These are phyloP conservation scores for Drosophila bifasciata DNA, from an alignment of 1,140 invertebrate species.

Conservation along the genomic window DNA sequence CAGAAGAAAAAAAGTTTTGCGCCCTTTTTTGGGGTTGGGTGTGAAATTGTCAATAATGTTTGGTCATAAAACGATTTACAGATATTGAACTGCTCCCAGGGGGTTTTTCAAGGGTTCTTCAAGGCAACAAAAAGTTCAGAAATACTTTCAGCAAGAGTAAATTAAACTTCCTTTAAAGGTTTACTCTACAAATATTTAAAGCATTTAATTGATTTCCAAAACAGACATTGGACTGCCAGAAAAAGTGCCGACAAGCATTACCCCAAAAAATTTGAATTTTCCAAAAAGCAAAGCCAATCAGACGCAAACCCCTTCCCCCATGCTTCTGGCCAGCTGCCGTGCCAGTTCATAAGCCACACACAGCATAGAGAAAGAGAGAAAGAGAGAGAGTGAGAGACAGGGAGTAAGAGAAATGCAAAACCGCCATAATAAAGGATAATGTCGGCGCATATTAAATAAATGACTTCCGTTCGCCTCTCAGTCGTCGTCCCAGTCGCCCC, in stretches of 20 bases:
- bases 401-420: constrained; percentile 66
- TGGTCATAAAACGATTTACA: constrained; percentile 58
- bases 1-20: constrained; percentile 45
- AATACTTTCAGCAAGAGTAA: not conserved
- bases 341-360: constrained; percentile 74
- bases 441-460: constrained; percentile 82
- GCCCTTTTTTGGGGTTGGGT: constrained; percentile 18
- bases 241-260: constrained; percentile 54
- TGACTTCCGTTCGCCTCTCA: constrained; percentile 67
- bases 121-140: not conserved
- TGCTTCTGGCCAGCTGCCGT: constrained; percentile 39
- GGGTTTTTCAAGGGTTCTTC: no score
- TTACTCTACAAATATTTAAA: constrained; percentile 39
- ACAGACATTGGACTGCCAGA: constrained; percentile 17
- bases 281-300: constrained; percentile 39
- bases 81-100: constrained; percentile 65
- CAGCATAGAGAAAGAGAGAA: no score
- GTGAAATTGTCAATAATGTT: constrained; percentile 56
- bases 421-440: constrained; percentile 82
- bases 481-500: not conserved
- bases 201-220: constrained; percentile 67
- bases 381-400: no score
- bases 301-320: constrained; percentile 1
- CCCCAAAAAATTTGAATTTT: constrained; percentile 53
- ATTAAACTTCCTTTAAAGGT: not conserved